phyloP scores from a whole-genome alignment of 1,140 invertebrate genomes.

The Zaprionus africanus region DNA sequence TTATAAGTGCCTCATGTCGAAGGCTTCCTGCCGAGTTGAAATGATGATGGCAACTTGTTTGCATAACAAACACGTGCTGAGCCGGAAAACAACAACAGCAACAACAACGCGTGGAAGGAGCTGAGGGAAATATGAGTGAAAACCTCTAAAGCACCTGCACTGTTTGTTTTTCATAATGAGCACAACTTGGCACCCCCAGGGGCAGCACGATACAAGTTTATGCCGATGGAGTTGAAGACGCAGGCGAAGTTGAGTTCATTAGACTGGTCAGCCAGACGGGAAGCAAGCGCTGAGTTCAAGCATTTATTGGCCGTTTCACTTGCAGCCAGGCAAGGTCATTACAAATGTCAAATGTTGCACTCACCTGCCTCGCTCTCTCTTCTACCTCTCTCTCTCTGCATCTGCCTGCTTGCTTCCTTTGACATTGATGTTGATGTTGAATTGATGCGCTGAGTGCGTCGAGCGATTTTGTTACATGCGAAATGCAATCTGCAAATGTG shows the following conservation, averaged over 20 bases:
- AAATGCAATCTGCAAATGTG: slow-evolving; percentile 56
- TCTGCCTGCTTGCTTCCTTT: background rate
- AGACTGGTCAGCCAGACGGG: slow-evolving; percentile 51
- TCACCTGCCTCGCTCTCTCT: background rate
- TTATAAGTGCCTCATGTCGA: slow-evolving; percentile 74
- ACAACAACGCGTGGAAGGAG: background rate
- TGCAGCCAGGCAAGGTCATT: slow-evolving; percentile 53
- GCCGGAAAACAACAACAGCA: slow-evolving; percentile 24
- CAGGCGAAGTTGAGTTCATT: slow-evolving; percentile 43
- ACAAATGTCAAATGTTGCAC: slow-evolving; percentile 49
- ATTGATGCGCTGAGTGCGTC: slow-evolving; percentile 51
- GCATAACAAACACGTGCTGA: slow-evolving; percentile 68
- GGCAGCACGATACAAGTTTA: background rate
- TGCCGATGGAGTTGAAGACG: background rate
- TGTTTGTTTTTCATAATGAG: slow-evolving; percentile 50
- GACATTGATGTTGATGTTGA: slow-evolving; percentile 44
- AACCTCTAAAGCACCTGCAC: slow-evolving; percentile 15
- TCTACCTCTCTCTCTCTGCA: background rate
- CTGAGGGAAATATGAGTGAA: slow-evolving; percentile 24
- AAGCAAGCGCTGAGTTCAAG: slow-evolving; percentile 10
- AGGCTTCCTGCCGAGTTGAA: slow-evolving; percentile 60
- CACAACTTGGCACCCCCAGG: slow-evolving; percentile 1
- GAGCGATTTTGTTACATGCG: slow-evolving; percentile 52
- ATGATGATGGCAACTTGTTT: slow-evolving; percentile 62
- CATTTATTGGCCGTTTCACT: slow-evolving; percentile 33